A percentile compares a stretch with the other conserved stretches of the same genome.
These are phyloP conservation scores for Chlorops oryzae DNA, from an alignment of 1,140 invertebrate genomes.

Conservation along the genomic window DNA sequence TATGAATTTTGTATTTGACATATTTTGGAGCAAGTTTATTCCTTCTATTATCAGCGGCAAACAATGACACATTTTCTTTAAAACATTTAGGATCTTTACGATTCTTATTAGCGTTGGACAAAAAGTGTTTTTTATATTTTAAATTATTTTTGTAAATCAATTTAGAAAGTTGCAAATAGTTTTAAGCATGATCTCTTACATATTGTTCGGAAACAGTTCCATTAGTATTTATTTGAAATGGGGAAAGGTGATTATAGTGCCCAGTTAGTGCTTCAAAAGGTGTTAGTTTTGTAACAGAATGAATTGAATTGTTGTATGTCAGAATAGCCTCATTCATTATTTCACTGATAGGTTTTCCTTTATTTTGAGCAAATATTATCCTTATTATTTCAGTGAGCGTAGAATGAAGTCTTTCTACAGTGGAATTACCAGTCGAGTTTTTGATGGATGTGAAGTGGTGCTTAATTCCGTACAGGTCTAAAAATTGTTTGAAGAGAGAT, in stretches of 20 bases:
- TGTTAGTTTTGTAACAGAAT: constrained; percentile 17
- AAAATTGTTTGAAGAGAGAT: constrained; percentile 23
- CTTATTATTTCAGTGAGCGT: constrained; percentile 26
- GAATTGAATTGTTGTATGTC: too few species aligned
- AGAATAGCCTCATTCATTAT: constrained; percentile 16
- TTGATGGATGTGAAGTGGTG: constrained; percentile 16
- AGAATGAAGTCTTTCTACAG: constrained; percentile 22
- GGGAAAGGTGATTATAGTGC: constrained; percentile 1
- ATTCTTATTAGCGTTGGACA: not conserved
- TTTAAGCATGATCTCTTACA: constrained; percentile 9
- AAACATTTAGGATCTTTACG: not conserved
- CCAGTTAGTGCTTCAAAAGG: constrained; percentile 6
- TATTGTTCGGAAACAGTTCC: constrained; percentile 9
- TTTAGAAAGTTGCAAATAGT: constrained; percentile 4
- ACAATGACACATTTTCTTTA: not conserved
- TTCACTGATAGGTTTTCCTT: constrained; percentile 10
- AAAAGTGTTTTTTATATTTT: not conserved
- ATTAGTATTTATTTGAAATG: constrained; percentile 7
- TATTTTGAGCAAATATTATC: constrained; percentile 14
- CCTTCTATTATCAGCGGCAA: constrained; percentile 11
- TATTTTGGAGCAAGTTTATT: constrained; percentile 9
- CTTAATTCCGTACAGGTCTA: constrained; percentile 21
- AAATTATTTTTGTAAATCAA: constrained; percentile 2
- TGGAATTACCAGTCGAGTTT: constrained; percentile 19
- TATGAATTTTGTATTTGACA: not conserved